Evolutionary conservation across 2,113 vertebrate species (phyloP).

Genomic region (Platichthys flesus): DNA sequence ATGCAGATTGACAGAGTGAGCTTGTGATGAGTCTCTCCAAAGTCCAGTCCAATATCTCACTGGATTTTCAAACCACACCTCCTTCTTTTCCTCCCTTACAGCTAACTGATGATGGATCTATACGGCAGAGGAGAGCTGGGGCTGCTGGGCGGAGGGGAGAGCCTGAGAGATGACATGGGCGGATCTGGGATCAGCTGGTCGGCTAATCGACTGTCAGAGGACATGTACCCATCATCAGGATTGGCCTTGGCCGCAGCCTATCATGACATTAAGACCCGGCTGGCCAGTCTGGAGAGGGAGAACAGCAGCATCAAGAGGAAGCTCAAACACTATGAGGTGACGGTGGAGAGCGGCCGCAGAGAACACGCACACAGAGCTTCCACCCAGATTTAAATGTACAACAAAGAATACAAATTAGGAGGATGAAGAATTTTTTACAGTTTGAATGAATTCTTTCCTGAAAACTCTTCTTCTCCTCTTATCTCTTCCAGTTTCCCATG

Average conservation of each 20-base stretch:
- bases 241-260: conserved; percentile 93
- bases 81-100: conserved; percentile 13
- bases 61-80: not conserved
- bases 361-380: not conserved
- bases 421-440: not conserved
- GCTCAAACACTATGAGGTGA: conserved; percentile 90
- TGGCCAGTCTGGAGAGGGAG: conserved; percentile 89
- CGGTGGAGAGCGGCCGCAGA: conserved; percentile 68
- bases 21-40: not conserved
- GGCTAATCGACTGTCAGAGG: conserved; percentile 82
- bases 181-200: conserved; percentile 80
- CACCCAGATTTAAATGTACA: not conserved
- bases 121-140: conserved; percentile 90
- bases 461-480: not conserved
- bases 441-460: not conserved
- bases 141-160: conserved; percentile 86
- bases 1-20: no score
- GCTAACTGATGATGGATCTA: conserved; percentile 86
- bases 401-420: not conserved
- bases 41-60: not conserved
- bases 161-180: conserved; percentile 86
- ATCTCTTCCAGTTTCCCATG: conserved; percentile 83
- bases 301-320: conserved; percentile 90
- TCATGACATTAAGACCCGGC: conserved; percentile 90
- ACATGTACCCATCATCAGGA: conserved; percentile 90